Base-by-base conservation (phyloP, 2,797 vertebrate species). In the Phaenicophaeus curvirostris region DNA sequence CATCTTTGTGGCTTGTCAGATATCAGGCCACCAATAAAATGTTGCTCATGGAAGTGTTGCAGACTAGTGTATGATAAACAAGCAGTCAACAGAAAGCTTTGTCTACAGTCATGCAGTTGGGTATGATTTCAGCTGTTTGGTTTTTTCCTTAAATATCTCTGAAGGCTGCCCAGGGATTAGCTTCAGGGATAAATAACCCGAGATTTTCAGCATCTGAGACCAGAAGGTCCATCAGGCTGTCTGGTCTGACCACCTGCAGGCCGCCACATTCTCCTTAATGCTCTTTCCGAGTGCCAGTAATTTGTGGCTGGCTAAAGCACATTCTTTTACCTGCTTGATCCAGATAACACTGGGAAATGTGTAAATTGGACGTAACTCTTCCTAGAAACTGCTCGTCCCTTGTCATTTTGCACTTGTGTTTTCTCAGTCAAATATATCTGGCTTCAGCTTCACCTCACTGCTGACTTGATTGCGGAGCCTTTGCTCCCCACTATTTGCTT, bases 141-240 rank as follows among this genome's bases (percentile, higher is more conserved):
- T 39, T 31, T 33, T 48, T 25, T 8, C 12, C 35, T 61, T 39
- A n/a, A 94, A 3, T 51, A 16, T 61, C 75, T 51, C 31, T 16
- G 11, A 33, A 71, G 50, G 44, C 80, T 88, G 51, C 63, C 77
- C 23, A 61, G 87, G 74, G 86, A 39, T 94, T 83, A 94, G 65
- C 24, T 46, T 50, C 16, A 28, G 54, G 80, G 74, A 57, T 91
- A 76, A 94, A 66, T 73, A 25, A 14, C 11, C 6, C 3, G 87
- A 80, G 69, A 46, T 72, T 65, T 14, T 58, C 74, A 35, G 59
- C 9, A 2, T 31, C 6, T 23, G 14, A 62, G 87, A 67, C 35
- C 28, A 14, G 81, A 55, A 80, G 63, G 67, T 72, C 57, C 83
- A 15, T 54, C 28, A 63, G 67, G 50, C 73, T 63, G 75, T 76